A percentile compares a stretch with the other conserved stretches of the same genome.
Conservation (phyloP, 2,797 vertebrate species). For the Pseudochromis fuscus region DNA sequence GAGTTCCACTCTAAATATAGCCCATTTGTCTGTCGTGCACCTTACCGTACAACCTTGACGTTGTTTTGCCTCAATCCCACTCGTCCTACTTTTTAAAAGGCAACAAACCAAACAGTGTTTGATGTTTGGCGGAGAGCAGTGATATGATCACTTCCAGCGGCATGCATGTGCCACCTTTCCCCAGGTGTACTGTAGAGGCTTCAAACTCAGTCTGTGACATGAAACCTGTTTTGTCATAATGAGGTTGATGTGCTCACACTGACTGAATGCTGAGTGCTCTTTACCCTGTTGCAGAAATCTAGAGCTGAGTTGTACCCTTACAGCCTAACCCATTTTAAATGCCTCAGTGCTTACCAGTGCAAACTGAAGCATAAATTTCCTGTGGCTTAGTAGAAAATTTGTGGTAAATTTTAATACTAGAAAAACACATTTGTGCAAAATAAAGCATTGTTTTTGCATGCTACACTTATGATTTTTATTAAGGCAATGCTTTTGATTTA, state of each 20-base stretch:
- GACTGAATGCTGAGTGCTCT: slow-evolving; percentile 32
- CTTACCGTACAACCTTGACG: slow-evolving; percentile 44
- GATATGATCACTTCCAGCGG: slow-evolving; percentile 71
- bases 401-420: neutral
- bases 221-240: slow-evolving; percentile 75
- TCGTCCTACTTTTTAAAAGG: slow-evolving; percentile 78
- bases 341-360: slow-evolving; percentile 1
- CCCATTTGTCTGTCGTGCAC: slow-evolving; percentile 27
- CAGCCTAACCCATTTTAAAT: neutral
- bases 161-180: slow-evolving; percentile 54
- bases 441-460: neutral
- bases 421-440: neutral
- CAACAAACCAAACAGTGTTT: slow-evolving; percentile 69
- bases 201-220: slow-evolving; percentile 63
- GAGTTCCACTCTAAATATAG: slow-evolving; percentile 82
- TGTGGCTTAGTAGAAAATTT: neutral
- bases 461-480: neutral
- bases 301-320: slow-evolving; percentile 2
- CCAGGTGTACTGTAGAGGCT: slow-evolving; percentile 71
- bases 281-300: slow-evolving; percentile 18
- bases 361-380: slow-evolving; percentile 1
- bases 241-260: slow-evolving; percentile 63
- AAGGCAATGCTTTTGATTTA: slow-evolving; percentile 12
- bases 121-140: slow-evolving; percentile 59
- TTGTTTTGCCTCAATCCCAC: slow-evolving; percentile 44